Evolutionary conservation across 1,140 invertebrate genomes (phyloP), one percentile per base, ranked within the genome.

Genomic region (Drosophila aff.): DNA sequence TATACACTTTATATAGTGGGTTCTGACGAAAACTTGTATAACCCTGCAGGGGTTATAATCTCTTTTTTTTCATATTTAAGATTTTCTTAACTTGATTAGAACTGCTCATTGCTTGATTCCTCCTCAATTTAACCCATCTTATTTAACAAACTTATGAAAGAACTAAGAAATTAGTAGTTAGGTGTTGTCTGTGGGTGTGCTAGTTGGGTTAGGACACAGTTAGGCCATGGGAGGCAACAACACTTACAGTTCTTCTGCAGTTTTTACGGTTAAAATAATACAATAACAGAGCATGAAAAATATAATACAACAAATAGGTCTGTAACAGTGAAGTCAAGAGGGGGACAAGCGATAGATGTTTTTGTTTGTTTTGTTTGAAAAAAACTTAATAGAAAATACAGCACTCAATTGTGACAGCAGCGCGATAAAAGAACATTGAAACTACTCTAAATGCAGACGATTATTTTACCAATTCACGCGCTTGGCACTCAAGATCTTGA

Each of bases 401-500:
- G 64, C 69, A 86, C 47, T 82, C 40, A 13, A 33, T 65, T 23
- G 18, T 58, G 69, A 71, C 43, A 71, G 52, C 52, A 50, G 38
- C 46, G 67, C 68, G 16, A 61, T 60, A 73, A 71, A 67, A 67
- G 50, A 57, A 61, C 65, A 75, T 58, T 67, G 53, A 43, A 47
- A 61, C 59, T 58, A 75, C 43, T 53, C 49, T 47, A 79, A 74
- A 64, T 53, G 47, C 57, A 57, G 58, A 58, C 57, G 71, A 71
- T 73, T 77, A 78, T 82, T 90, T 93, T 93, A 93, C 92, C 92
- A 93, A 79, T 93, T 91, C 58, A 93, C 90, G 62, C 84, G 89
- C 60, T 92, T 92, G 53, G 76, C 73, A 58, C 92, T 82, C 66
- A 95, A 93, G 81, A 96, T 95, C 90, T 95, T 94, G 75, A 96